Evolutionary conservation across 2,113 vertebrate species (phyloP).

Genomic region (Chionodraco myersi): DNA sequence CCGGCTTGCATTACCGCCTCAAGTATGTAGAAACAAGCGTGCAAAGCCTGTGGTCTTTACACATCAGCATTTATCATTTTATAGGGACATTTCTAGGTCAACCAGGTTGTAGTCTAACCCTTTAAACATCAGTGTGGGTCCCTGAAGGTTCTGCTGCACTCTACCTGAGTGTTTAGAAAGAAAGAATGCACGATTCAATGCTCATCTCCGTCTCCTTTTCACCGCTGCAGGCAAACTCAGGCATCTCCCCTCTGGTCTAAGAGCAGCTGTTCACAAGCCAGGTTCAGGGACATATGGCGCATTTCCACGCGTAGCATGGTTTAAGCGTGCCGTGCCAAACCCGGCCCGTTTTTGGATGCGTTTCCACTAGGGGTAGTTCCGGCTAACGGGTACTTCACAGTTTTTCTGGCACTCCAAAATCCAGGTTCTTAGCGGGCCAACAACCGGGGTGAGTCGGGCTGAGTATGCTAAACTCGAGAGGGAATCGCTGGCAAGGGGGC

Average conservation of each 20-base stretch:
- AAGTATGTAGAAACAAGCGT: neutral
- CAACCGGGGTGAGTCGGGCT: too few relatives aligned
- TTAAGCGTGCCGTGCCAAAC: too few relatives aligned
- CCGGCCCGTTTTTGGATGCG: too few relatives aligned
- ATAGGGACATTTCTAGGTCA: neutral
- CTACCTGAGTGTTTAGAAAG: neutral
- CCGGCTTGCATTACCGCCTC: conserved; percentile 18
- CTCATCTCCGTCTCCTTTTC: conserved; percentile 5
- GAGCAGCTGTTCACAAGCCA: too few relatives aligned
- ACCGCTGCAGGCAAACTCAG: conserved; percentile 34
- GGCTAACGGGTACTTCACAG: too few relatives aligned
- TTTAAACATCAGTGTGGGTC: neutral
- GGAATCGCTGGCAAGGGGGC: too few relatives aligned
- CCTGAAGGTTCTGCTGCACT: neutral
- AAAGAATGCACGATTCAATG: neutral
- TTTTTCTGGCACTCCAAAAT: too few relatives aligned
- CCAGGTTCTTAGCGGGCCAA: too few relatives aligned
- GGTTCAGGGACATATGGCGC: neutral
- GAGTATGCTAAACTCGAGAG: too few relatives aligned
- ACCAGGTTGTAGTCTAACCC: neutral
- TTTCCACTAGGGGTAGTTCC: too few relatives aligned
- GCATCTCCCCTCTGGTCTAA: conserved; percentile 12
- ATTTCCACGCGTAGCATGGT: too few relatives aligned
- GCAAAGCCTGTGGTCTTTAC: conserved; percentile 18
- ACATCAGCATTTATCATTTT: neutral